These are phyloP conservation scores for Craterocephalus amniculus DNA, from an alignment of 2,797 vertebrate species.

Conservation along the genomic window DNA sequence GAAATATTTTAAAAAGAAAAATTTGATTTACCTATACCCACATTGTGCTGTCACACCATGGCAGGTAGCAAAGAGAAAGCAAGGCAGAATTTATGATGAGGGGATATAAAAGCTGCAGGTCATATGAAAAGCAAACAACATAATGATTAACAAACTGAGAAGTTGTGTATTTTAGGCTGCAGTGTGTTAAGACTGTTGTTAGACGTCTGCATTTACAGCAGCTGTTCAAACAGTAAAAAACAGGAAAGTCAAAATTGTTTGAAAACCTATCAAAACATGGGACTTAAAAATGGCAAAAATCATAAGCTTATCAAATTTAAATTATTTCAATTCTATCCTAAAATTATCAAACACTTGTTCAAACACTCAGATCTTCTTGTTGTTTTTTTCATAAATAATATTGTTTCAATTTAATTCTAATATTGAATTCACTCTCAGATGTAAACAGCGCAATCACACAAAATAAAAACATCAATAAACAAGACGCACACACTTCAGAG, in stretches of 20 bases:
- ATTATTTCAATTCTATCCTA: too few relatives aligned
- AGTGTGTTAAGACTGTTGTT: conserved; percentile 10
- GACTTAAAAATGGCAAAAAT: not conserved
- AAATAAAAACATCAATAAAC: not conserved
- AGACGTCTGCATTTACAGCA: conserved; percentile 6
- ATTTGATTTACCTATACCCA: conserved; percentile 1
- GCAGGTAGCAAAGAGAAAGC: conserved; percentile 13
- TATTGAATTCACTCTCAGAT: not conserved
- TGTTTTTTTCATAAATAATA: not conserved
- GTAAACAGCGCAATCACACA: not conserved
- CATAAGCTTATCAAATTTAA: too few relatives aligned
- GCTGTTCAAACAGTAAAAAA: conserved; percentile 8
- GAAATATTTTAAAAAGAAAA: conserved; percentile 4
- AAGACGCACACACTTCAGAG: too few relatives aligned
- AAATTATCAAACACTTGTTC: too few relatives aligned
- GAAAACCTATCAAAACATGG: not conserved
- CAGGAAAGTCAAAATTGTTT: not conserved
- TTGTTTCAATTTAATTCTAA: not conserved
- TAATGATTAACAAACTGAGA: conserved; percentile 42
- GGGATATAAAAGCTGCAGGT: conserved; percentile 20
- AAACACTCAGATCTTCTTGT: too few relatives aligned
- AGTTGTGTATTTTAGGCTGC: conserved; percentile 21
- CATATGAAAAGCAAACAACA: conserved; percentile 12
- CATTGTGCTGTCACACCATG: conserved; percentile 17
- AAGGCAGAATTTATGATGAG: conserved; percentile 30